Evolutionary conservation across 1,140 invertebrate species (phyloP), one percentile per base, ranked within the genome.

Genomic region (Batillaria attramentaria): DNA sequence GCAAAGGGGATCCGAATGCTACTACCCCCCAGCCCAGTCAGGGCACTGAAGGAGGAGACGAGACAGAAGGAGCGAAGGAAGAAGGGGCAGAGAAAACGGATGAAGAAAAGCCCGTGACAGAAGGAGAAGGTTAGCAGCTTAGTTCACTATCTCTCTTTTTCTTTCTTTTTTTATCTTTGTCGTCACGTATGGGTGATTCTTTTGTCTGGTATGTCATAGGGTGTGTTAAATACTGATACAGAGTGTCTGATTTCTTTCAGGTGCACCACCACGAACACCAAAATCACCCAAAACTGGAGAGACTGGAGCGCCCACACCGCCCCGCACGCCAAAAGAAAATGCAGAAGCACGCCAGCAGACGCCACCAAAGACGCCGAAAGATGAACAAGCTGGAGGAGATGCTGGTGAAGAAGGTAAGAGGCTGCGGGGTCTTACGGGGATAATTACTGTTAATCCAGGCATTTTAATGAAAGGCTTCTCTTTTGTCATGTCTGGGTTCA

Each of bases 31-130:
- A 2, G 80, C 50, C 20, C 77, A 77, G 42, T 65, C 31, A 57
- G 74, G 66, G 72, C 75, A 50, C 18, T 31, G 50, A 54, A 31
- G 78, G 69, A 50, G 43, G 70, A n/a, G 79, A 83, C 18, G 66
- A 77, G 33, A 78, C 65, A 42, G 77, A 81, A 74, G 78, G 83
- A 20, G 81, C 78, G 43, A 72, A 81, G 4, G 79, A 8, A 69
- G 69, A 43, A n/a, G 60, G 28, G 66, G 79, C 3, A 66, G 78
- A 84, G 31, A 83, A 77, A 57, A 74, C 39, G 31, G 80, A 82
- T 28, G 73, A 79, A 35, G 76, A 77, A n/a, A 73, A 79, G 31
- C 77, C 77, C 72, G 41, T 66, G 16, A 75, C 70, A 62, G 81
- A 82, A 28, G 76, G 79, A 46, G 62, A 83, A 74, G 72, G 70